Conservation (phyloP, 2,113 vertebrate genomes). For the Atractosteus spatula region DNA sequence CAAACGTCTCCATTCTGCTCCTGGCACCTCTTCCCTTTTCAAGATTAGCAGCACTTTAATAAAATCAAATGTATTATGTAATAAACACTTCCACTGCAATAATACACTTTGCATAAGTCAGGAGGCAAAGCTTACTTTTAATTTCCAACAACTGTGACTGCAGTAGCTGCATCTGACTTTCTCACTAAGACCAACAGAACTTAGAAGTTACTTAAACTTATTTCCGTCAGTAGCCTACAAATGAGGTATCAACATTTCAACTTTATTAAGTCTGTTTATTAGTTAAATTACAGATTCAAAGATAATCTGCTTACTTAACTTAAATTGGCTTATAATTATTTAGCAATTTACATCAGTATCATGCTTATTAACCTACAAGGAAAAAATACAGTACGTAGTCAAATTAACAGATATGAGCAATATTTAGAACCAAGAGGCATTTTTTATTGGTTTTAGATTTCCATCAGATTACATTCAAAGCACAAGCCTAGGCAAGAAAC, state of each 20-base stretch:
- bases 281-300: not conserved
- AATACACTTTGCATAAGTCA: not conserved
- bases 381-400: not conserved
- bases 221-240: not conserved
- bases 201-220: too few species aligned
- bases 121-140: not conserved
- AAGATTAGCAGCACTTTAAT: too few species aligned
- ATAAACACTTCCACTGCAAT: not conserved
- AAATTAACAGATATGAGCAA: not conserved
- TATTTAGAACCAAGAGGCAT: too few species aligned
- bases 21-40: too few species aligned
- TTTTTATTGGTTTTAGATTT: too few species aligned
- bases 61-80: too few species aligned
- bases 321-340: conserved; percentile 12
- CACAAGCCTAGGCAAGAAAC: too few species aligned
- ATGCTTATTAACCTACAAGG: conserved; percentile 2
- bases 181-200: not conserved
- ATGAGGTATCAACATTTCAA: not conserved
- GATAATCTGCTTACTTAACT: conserved; percentile 14
- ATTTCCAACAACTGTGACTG: not conserved
- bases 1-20: too few species aligned
- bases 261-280: conserved; percentile 13
- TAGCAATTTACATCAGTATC: not conserved
- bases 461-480: too few species aligned
- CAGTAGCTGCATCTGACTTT: not conserved